Conservation (phyloP, 2,797 vertebrate genomes). For the Hippopotamyrus pictus region DNA sequence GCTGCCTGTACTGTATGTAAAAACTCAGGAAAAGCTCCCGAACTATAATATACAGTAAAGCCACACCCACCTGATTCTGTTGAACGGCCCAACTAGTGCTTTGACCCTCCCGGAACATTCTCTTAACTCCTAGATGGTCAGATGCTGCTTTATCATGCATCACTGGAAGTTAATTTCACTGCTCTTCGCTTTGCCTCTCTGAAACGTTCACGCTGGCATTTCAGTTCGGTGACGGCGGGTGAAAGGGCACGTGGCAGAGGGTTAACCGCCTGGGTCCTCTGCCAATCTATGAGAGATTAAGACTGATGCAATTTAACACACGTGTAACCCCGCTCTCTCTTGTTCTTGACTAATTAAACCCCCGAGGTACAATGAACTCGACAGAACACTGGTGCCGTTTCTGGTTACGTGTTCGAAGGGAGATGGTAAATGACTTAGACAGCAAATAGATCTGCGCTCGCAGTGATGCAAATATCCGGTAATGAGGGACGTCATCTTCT, state of each 20-base stretch:
- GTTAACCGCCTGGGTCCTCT: neutral
- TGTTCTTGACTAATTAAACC: neutral
- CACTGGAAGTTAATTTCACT: neutral
- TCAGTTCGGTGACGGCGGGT: neutral
- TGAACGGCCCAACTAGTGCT: neutral
- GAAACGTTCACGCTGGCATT: neutral
- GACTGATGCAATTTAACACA: neutral
- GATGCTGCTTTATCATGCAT: neutral
- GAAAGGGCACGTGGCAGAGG: neutral
- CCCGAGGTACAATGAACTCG: neutral
- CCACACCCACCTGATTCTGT: neutral
- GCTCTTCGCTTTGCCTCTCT: neutral
- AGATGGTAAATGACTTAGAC: neutral
- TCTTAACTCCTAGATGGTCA: neutral
- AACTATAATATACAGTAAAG: neutral
- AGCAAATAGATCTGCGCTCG: neutral
- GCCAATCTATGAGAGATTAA: neutral
- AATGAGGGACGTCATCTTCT: neutral
- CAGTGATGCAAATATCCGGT: constrained; percentile 4
- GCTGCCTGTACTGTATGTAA: neutral
- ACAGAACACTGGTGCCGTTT: neutral
- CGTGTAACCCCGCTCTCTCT: neutral
- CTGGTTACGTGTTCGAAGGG: neutral
- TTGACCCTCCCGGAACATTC: neutral
- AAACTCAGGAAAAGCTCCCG: neutral